Evolutionary conservation across 2,797 vertebrate species (phyloP).

Genomic region (Amblyraja radiata): DNA sequence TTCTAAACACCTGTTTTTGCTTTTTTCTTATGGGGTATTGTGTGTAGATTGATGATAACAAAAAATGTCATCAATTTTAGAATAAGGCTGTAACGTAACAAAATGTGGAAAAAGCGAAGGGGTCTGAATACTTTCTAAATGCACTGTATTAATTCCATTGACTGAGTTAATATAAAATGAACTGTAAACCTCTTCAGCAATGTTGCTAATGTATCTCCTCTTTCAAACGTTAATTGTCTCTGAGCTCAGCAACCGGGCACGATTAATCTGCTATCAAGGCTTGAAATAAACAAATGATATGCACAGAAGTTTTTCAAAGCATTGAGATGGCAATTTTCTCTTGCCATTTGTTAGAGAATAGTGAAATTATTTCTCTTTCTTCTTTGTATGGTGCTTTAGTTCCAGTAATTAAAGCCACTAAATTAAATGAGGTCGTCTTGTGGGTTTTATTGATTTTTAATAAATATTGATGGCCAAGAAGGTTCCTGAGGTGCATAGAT

Average conservation of each 20-base stretch:
- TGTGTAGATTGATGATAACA: no score
- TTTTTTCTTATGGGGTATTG: no score
- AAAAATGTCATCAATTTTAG: no score
- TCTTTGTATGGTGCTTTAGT: not conserved
- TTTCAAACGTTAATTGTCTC: not conserved
- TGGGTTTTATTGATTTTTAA: not conserved
- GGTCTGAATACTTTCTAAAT: no score
- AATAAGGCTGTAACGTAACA: no score
- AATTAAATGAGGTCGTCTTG: not conserved
- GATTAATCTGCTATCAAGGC: not conserved
- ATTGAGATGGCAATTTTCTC: not conserved
- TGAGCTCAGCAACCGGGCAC: not conserved
- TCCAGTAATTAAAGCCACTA: not conserved
- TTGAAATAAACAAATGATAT: not conserved
- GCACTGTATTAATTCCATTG: not conserved
- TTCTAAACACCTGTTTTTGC: no score
- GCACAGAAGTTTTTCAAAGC: not conserved
- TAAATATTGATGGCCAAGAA: not conserved
- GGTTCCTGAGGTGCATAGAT: constrained; percentile 14
- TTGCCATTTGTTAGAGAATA: not conserved
- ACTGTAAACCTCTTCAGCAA: no score
- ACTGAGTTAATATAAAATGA: not conserved
- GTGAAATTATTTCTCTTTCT: not conserved
- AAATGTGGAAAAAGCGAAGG: no score
- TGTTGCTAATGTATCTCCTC: not conserved